phyloP scores from a whole-genome alignment of 35 echinoderm and acorn worm species.

The Strongylocentrotus purpuratus region DNA sequence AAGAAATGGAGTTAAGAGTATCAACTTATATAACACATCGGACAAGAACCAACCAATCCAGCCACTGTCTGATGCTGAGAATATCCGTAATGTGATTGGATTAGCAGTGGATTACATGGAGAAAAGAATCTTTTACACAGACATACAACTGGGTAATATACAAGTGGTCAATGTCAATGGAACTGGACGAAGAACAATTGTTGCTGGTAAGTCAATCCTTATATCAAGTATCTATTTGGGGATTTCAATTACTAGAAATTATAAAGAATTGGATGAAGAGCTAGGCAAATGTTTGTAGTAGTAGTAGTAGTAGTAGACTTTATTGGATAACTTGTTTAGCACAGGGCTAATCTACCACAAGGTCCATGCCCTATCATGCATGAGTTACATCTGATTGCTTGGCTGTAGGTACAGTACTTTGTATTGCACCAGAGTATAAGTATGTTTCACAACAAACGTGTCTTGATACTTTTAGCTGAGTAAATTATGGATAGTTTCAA shows the following conservation, averaged over 20 bases:
- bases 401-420: no score
- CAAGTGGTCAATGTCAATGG: constrained; percentile 56
- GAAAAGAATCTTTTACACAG: constrained; percentile 75
- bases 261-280: no score
- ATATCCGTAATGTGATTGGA: constrained; percentile 82
- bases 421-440: no score
- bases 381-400: no score
- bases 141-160: constrained; percentile 87
- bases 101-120: constrained; percentile 64
- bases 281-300: no score
- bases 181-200: constrained; percentile 30
- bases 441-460: no score
- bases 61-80: constrained; percentile 42
- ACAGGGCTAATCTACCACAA: no score
- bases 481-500: no score
- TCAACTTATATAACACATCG: constrained; percentile 45
- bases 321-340: no score
- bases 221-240: not conserved
- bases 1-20: constrained; percentile 69
- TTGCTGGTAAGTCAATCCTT: constrained; percentile 45
- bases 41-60: constrained; percentile 55
- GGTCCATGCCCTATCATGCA: no score
- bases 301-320: no score
- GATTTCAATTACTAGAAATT: not conserved
- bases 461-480: no score